Evolutionary conservation across 2,113 vertebrate species (phyloP).

Genomic region (Petroica traversi): DNA sequence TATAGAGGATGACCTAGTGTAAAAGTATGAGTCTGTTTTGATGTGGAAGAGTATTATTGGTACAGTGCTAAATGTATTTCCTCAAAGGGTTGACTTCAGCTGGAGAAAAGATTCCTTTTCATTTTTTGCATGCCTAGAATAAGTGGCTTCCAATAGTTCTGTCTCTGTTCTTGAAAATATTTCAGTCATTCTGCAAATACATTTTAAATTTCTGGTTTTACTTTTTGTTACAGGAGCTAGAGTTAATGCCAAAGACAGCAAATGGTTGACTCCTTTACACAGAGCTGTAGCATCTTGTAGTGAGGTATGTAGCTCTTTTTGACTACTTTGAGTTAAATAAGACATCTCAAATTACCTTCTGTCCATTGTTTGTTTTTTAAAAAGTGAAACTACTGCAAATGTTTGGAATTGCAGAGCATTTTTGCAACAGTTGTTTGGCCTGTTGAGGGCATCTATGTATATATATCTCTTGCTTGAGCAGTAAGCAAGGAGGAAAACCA

Average conservation of each 20-base stretch:
- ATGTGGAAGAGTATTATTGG: not conserved
- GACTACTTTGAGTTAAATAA: not conserved
- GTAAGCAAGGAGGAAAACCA: not conserved
- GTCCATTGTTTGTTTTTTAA: not conserved
- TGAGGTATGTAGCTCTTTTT: conserved; percentile 81
- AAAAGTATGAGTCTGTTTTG: not conserved
- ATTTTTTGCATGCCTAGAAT: not conserved
- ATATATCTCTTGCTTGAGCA: not conserved
- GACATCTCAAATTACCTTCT: not conserved
- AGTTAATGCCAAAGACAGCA: conserved; percentile 99
- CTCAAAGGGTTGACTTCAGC: not conserved
- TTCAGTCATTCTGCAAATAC: not conserved
- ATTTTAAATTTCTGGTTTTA: conserved; percentile 19
- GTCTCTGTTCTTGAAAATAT: not conserved
- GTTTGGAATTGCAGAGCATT: not conserved
- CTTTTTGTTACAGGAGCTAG: conserved; percentile 88
- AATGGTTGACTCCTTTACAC: conserved; percentile 99
- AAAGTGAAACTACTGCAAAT: not conserved
- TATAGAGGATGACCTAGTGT: not conserved
- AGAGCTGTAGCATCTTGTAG: conserved; percentile 97
- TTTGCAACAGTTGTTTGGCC: not conserved
- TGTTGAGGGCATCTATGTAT: not conserved
- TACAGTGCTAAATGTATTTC: not conserved
- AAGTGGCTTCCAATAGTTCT: not conserved
- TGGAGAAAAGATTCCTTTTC: not conserved